Percentiles rank a stretch among this genome's conserved stretches.
phyloP scores from a whole-genome alignment of 2,888 invertebrate genomes.

The Kuschelorhynchus macadamiae region DNA sequence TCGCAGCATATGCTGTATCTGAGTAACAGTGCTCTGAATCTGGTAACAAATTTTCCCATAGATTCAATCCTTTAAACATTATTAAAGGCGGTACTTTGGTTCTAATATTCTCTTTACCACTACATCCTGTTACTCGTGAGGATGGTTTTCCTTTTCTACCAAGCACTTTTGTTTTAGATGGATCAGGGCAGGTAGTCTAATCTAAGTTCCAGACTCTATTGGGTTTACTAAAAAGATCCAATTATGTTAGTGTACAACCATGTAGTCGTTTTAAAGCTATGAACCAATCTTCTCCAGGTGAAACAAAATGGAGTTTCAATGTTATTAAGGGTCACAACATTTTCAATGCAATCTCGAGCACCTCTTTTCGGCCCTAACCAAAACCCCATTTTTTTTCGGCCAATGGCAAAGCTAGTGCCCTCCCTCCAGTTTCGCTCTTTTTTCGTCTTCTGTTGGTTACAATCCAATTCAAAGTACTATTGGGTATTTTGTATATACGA shows the following conservation, averaged over 20 bases:
- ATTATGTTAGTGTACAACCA: not conserved
- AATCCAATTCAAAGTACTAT: no score
- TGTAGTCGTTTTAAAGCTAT: slow-evolving; percentile 2
- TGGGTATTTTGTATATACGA: no score
- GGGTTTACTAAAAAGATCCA: not conserved
- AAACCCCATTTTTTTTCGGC: no score
- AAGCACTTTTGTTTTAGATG: not conserved
- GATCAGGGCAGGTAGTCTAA: not conserved
- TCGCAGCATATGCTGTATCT: slow-evolving; percentile 56
- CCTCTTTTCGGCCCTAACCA: no score
- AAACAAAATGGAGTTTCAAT: not conserved
- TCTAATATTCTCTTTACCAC: not conserved
- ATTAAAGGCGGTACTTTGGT: not conserved
- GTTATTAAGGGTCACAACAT: not conserved
- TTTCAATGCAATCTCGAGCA: no score
- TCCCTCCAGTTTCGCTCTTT: no score
- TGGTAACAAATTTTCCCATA: no score
- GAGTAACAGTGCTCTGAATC: slow-evolving; percentile 48
- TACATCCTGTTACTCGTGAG: not conserved
- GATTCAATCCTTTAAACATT: not conserved
- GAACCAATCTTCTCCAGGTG: slow-evolving; percentile 11
- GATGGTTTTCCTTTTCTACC: not conserved
- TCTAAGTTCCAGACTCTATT: not conserved
- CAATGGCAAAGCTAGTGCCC: no score
- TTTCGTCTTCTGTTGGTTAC: no score